Conservation (phyloP, 1,140 invertebrate genomes). For the Drosophila teissieri region DNA sequence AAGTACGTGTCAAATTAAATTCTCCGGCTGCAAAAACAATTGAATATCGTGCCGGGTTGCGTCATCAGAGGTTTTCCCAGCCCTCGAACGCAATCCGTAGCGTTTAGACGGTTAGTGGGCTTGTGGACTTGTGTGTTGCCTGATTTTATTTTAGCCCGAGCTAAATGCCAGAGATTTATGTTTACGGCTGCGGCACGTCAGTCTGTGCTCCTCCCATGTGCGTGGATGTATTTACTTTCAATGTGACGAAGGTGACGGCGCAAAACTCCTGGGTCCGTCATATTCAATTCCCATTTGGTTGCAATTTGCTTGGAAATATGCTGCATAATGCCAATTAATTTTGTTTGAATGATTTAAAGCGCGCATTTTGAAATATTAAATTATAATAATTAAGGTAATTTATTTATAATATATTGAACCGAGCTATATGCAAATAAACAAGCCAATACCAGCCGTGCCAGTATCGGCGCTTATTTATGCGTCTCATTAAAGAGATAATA, state of each 20-base stretch:
- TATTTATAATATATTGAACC: no score
- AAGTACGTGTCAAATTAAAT: slow-evolving; percentile 82
- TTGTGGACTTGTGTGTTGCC: slow-evolving; percentile 46
- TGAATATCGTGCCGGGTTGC: slow-evolving; percentile 74
- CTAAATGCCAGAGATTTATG: slow-evolving; percentile 75
- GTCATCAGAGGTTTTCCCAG: slow-evolving; percentile 44
- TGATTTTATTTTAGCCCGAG: slow-evolving; percentile 58
- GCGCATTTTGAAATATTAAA: not conserved
- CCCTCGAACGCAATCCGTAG: slow-evolving; percentile 38
- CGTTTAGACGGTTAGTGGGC: slow-evolving; percentile 50
- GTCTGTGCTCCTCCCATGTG: slow-evolving; percentile 27
- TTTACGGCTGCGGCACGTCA: slow-evolving; percentile 51
- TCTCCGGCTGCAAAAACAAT: slow-evolving; percentile 78
- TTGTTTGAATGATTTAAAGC: not conserved
- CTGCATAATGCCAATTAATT: not conserved
- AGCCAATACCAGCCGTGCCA: no score
- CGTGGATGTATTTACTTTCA: slow-evolving; percentile 2
- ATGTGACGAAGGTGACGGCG: slow-evolving; percentile 9
- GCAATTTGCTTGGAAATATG: not conserved
- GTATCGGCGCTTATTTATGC: no score
- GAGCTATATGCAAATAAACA: no score
- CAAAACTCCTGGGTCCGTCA: slow-evolving; percentile 6
- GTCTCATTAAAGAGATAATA: no score
- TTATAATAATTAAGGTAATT: not conserved
- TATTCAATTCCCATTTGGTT: not conserved